Conservation (phyloP, 1,140 invertebrate species). For the Caenorhabditis inopinata region DNA sequence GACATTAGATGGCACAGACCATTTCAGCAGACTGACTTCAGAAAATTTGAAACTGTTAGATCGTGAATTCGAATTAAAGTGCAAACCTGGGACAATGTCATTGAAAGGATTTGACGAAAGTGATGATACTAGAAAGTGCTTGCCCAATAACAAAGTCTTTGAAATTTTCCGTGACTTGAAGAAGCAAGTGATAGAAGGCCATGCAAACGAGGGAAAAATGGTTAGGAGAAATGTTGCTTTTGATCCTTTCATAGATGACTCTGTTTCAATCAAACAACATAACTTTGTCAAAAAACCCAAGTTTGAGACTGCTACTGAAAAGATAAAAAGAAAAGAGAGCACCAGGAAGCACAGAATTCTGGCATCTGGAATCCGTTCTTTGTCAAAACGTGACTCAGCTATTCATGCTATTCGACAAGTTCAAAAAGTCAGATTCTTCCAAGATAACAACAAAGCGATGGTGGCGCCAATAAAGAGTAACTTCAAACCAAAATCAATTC, state of each 20-base stretch:
- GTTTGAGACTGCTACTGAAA: background rate
- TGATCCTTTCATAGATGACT: background rate
- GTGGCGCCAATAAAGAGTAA: background rate
- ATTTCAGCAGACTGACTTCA: background rate
- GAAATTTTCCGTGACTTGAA: too few relatives aligned
- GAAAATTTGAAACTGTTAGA: background rate
- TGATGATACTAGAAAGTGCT: too few relatives aligned
- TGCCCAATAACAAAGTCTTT: too few relatives aligned
- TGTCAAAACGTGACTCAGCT: background rate
- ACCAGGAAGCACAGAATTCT: background rate
- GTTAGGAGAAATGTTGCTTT: background rate
- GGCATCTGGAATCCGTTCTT: background rate
- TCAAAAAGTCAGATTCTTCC: background rate
- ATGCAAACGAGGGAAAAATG: too few relatives aligned
- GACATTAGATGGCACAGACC: background rate
- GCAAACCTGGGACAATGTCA: too few relatives aligned
- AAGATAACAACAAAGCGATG: background rate
- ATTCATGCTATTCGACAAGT: background rate
- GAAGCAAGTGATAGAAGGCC: too few relatives aligned
- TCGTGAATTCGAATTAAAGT: background rate
- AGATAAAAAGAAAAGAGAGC: background rate
- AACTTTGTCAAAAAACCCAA: background rate
- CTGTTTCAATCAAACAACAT: background rate
- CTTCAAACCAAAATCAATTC: constrained; percentile 8
- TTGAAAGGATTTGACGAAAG: too few relatives aligned